Percentiles rank a stretch among this genome's conserved stretches.
Conservation (phyloP, 1,140 invertebrate species). For the Papilio xuthus region DNA sequence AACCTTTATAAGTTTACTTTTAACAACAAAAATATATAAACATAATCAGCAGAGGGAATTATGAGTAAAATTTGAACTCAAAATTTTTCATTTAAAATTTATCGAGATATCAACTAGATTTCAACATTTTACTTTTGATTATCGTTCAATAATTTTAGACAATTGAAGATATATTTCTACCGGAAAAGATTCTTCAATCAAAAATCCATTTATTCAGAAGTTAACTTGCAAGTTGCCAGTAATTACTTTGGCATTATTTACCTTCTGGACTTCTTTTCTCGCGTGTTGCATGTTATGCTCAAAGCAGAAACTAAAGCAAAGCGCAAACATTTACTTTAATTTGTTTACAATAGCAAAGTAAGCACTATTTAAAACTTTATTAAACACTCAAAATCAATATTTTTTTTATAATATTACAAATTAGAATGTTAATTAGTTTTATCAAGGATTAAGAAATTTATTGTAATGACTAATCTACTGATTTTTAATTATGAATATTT, state of each 20-base stretch:
- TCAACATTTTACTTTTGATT: no score
- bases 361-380: neutral
- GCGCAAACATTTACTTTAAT: neutral
- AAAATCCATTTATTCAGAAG: neutral
- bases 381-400: neutral
- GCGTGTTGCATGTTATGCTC: constrained; percentile 1
- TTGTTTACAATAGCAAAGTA: neutral
- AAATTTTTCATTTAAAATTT: no score
- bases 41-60: neutral
- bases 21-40: no score
- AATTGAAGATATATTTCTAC: no score
- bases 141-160: no score
- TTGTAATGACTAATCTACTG: no score
- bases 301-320: neutral
- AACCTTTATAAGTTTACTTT: no score
- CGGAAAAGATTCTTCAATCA: no score
- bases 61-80: no score
- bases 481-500: no score
- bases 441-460: neutral
- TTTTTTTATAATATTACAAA: neutral
- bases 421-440: neutral
- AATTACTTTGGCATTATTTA: constrained; percentile 15
- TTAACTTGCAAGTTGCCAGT: constrained; percentile 2
- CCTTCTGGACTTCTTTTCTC: neutral
- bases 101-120: no score